phyloP scores from a whole-genome alignment of 2,888 invertebrate species.

The Orthosia gracilis region DNA sequence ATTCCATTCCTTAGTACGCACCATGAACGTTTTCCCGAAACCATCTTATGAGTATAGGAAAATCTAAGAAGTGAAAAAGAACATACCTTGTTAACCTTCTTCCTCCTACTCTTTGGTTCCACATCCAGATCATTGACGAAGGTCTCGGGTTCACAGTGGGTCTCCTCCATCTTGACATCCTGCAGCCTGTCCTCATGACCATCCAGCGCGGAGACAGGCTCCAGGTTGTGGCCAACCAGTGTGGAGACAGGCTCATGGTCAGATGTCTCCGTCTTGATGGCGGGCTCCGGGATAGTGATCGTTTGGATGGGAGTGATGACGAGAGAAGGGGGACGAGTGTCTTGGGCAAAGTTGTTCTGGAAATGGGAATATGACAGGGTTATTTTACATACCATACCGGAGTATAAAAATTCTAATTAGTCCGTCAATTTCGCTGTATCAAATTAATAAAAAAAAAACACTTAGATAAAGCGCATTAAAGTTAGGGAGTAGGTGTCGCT shows the following conservation, averaged over 20 bases:
- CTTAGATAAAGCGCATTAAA: too few relatives aligned
- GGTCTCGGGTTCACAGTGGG: conserved; percentile 78
- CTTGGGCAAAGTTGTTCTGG: conserved; percentile 45
- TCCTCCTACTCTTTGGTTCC: conserved; percentile 43
- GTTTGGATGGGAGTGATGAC: neutral
- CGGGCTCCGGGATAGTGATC: neutral
- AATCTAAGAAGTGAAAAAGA: neutral
- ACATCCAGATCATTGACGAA: conserved; percentile 75
- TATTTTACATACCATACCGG: too few relatives aligned
- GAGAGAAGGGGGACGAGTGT: conserved; percentile 24
- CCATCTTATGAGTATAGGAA: too few relatives aligned
- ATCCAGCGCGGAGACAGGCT: neutral
- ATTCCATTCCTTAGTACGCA: too few relatives aligned
- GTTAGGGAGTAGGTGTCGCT: too few relatives aligned
- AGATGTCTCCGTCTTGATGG: conserved; percentile 47
- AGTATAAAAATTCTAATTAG: too few relatives aligned
- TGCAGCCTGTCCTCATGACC: conserved; percentile 5
- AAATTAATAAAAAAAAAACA: too few relatives aligned
- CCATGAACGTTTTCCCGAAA: too few relatives aligned
- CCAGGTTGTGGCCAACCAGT: neutral
- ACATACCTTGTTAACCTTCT: conserved; percentile 49
- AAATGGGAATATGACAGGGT: neutral
- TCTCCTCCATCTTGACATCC: conserved; percentile 66
- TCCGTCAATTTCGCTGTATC: too few relatives aligned
- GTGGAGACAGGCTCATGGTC: neutral